A percentile compares a stretch with the other conserved stretches of the same genome.
phyloP scores from a whole-genome alignment of 2,113 vertebrate species.

The Amazona vittata region DNA sequence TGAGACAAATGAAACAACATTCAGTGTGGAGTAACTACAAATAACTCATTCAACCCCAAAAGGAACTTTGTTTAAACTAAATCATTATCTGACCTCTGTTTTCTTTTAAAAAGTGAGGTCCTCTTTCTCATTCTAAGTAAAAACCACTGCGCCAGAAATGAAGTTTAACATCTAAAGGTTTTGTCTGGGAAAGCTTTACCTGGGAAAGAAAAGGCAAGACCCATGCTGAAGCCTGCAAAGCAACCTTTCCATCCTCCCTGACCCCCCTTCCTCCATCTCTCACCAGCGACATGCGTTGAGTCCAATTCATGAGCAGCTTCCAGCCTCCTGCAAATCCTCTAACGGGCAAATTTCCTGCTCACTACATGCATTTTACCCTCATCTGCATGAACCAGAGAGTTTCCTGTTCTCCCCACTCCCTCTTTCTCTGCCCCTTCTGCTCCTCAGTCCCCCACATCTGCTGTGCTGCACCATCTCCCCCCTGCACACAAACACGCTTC shows the following conservation, averaged over 20 bases:
- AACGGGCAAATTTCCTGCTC: background rate
- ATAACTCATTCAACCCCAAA: background rate
- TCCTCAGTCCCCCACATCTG: background rate
- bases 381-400: background rate
- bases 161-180: background rate
- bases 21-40: background rate
- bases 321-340: background rate
- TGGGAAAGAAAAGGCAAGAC: background rate
- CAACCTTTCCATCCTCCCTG: background rate
- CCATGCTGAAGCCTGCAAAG: background rate
- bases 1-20: background rate
- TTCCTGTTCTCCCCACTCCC: background rate
- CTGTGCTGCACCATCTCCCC: background rate
- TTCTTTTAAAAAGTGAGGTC: background rate
- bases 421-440: background rate
- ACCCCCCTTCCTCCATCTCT: background rate
- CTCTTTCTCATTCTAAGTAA: background rate
- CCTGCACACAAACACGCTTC: accelerated
- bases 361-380: background rate
- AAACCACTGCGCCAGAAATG: background rate
- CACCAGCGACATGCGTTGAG: background rate
- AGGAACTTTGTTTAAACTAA: background rate
- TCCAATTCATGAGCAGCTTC: background rate
- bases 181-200: background rate
- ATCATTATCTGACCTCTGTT: background rate